These are phyloP conservation scores for Etheostoma nigrum DNA, from an alignment of 2,797 vertebrate genomes.

Conservation along the genomic window DNA sequence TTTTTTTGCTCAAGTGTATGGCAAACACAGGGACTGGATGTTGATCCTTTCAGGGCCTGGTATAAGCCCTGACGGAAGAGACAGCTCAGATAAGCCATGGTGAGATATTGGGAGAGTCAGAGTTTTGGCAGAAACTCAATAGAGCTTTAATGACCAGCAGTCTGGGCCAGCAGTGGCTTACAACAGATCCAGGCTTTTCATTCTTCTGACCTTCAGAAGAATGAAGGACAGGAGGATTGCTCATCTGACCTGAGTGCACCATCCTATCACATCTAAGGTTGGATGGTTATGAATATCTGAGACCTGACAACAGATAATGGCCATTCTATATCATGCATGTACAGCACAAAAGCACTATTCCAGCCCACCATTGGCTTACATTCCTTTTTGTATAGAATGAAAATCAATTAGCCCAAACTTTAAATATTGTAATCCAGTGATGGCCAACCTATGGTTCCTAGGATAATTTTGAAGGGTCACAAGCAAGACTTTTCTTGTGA, in stretches of 20 bases:
- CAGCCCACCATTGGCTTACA: background rate
- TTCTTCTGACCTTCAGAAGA: constrained; percentile 75
- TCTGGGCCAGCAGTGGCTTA: constrained; percentile 72
- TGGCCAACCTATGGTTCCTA: background rate
- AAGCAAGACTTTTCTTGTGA: background rate
- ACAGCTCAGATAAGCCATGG: constrained; percentile 71
- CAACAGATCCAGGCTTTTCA: constrained; percentile 69
- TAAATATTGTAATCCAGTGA: background rate
- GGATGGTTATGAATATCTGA: constrained; percentile 25
- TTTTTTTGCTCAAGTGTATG: constrained; percentile 47
- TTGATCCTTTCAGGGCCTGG: constrained; percentile 71
- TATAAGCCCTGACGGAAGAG: constrained; percentile 71
- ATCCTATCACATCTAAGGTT: constrained; percentile 49
- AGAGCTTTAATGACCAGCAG: constrained; percentile 84
- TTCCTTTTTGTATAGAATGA: background rate
- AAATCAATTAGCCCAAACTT: background rate
- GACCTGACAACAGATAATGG: constrained; percentile 38
- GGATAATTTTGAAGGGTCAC: background rate
- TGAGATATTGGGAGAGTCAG: constrained; percentile 77
- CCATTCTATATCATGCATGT: constrained; percentile 26
- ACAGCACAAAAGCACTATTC: background rate
- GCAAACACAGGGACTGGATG: constrained; percentile 50
- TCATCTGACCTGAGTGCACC: constrained; percentile 60
- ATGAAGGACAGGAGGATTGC: constrained; percentile 59
- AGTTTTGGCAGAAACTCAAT: constrained; percentile 85